Base-by-base conservation (phyloP, 2,797 vertebrate species). In the Rhinatrema bivittatum region DNA sequence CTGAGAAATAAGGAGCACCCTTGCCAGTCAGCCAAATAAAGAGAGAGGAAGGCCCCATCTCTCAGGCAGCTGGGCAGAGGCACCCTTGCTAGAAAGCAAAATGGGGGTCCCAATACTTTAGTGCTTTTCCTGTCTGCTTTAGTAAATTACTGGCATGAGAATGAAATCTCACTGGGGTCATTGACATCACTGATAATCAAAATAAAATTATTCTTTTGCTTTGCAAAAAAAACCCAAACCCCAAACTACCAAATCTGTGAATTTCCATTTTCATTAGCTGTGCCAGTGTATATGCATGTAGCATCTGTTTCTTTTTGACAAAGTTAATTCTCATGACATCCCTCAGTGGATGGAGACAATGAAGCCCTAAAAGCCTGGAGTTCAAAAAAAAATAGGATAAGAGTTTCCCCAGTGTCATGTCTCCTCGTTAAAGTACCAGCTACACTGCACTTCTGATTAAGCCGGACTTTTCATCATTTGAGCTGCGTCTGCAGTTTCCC, bases 401-500 rank as follows among this genome's bases (percentile, higher is more conserved):
- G 42, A 29, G 16, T 36, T 49, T 32, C 8, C 28, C 25, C 27
- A 32, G 41, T 42, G 7, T 36, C 25, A 13, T 34, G 19, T 13
- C 50, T 27, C 39, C 17, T 29, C 3, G 2, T 6, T n/a, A 20
- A 5, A 13, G 35, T 32, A 51, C 40, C 27, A 39, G 36, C 42
- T 17, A 12, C 41, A 15, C 10, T 28, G 39, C 10, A 30, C 29
- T 21, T 33, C 34, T 10, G 24, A 41, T 13, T 34, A 55, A 43
- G 12, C 29, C 34, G 46, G 52, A 20, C 10, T 29, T 27, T 33
- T 29, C 49, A 49, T 21, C 24, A 42, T 32, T 34, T 39, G 25
- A 33, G 25, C 10, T 24, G 16, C 37, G 25, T 5, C 36, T 28
- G 27, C 16, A 49, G 10, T 13, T 19, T 5, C 6, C 10, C 5